Evolutionary conservation across 1,140 invertebrate species (phyloP).

Genomic region (Stegodyphus mimosarum): DNA sequence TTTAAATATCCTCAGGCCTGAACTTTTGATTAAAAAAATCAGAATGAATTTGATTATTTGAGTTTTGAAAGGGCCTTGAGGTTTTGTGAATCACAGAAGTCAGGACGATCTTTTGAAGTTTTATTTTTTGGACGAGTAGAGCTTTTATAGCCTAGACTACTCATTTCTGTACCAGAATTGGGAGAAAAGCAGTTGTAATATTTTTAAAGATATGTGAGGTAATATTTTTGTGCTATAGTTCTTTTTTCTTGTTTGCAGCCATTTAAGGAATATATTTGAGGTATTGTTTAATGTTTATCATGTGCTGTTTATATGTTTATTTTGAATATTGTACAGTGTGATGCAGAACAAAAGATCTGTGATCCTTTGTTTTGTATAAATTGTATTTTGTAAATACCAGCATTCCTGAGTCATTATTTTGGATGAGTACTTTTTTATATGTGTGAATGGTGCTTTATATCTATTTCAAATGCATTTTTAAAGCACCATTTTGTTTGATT

Average conservation of each 20-base stretch:
- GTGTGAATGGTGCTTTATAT: slow-evolving; percentile 37
- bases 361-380: slow-evolving; percentile 18
- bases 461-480: slow-evolving; percentile 21
- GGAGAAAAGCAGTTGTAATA: slow-evolving; percentile 20
- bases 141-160: slow-evolving; percentile 36
- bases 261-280: slow-evolving; percentile 1
- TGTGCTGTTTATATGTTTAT: slow-evolving; percentile 20
- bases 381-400: slow-evolving; percentile 55
- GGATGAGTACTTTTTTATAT: neutral
- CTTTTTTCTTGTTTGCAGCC: slow-evolving; percentile 16
- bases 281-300: slow-evolving; percentile 22
- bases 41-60: no score
- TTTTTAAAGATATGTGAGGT: slow-evolving; percentile 18
- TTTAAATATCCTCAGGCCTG: no score
- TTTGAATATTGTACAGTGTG: slow-evolving; percentile 46
- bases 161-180: slow-evolving; percentile 12
- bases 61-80: no score
- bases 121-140: neutral
- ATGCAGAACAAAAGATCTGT: slow-evolving; percentile 26
- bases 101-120: no score
- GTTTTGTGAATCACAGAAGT: no score
- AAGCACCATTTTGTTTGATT: slow-evolving; percentile 23
- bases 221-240: slow-evolving; percentile 20
- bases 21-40: no score
- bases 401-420: slow-evolving; percentile 41